Base-by-base conservation (phyloP, 2,797 vertebrate species). In the Hemibagrus guttatus region DNA sequence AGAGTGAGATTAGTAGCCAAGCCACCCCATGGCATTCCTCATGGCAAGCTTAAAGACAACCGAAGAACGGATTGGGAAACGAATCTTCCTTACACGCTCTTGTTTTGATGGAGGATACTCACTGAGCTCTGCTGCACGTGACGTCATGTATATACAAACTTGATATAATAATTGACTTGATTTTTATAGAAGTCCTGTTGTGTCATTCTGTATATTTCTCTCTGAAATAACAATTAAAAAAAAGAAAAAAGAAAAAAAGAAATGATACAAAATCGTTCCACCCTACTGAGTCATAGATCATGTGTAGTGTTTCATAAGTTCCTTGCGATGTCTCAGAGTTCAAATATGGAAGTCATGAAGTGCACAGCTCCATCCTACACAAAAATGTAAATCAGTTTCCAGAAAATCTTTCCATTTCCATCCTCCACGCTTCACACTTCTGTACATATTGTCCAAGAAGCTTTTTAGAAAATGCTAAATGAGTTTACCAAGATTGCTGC, bases 401-500 rank as follows among this genome's bases (percentile, higher is more conserved):
- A 68, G 46, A 82, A 49, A 31, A 56, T 59, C 31, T 58, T 26
- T 74, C 83, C 83, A 16, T 59, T 72, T 74, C 13, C 66, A 69
- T 12, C 31, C 21, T 54, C n/a, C 28, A 63, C n/a, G 0, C 39
- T 74, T 71, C 68, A 31, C 21, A 64, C 21, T 12, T 86, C 49
- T n/a, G 42, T 54, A 74, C 56, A 46, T 84, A 19, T 85, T 84
- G 85, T 76, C 84, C 89, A 42, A 87, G 26, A 42, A 17, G n/a
- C 63, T 42, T 88, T 89, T 85, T 59, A 78, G 84, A 63, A 88
- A 31, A 17, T n/a, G 78, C 58, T 61, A 54, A 91, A 92, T 90
- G 11, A 90, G 91, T 92, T 89, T 86, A 92, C 86, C 91, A 87
- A 85, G 69, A 87, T 76, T 90, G 31, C 81, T 74, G 84, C 83